Evolutionary conservation across 1,140 invertebrate species (phyloP), one percentile per base, ranked within the genome.

Genomic region (Kradibia gibbosae): DNA sequence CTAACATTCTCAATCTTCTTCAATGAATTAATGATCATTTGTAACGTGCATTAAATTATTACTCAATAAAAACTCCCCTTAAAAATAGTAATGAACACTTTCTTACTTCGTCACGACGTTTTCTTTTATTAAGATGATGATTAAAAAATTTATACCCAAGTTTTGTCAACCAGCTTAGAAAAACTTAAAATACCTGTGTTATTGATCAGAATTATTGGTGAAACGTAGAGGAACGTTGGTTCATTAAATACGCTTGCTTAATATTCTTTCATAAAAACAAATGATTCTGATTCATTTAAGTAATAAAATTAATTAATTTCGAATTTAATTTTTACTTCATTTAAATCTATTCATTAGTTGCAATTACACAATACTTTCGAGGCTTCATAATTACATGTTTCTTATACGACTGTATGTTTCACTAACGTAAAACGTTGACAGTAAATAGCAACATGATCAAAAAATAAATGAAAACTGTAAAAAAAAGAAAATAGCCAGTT

Each of bases 291-390:
- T 67, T 67, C 39, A 67, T 67, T 22, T 39, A n/a, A n/a, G 62
- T 39, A 67, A 67, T 39, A 67, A 67, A 67, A 67, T n/a, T 67
- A 67, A 67, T 67, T 39, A 22, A 39, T 13, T 65, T 65, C 36
- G 31, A 36, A 65, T 36, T 36, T 1, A 65, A 65, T 34, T 65
- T 65, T 65, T 65, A 36, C 34, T 17, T 65, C 34, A 65, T 65
- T 65, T 65, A 34, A 36, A 65, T 34, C 1, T 36, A 31, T 13
- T 13, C 1, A 65, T 67, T 39, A 67, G n/a, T 67, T 39, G 0
- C n/a, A 39, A 67, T 67, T 67, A 39, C n/a, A n/a, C 34, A 39
- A 39, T 39, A 10, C 5, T 3, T 39, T 67, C 13, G 10, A 39
- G 39, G 2, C 31, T 28, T n/a, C n/a, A n/a, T n/a, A n/a, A n/a